Evolutionary conservation across 2,797 vertebrate genomes (phyloP).

Genomic region (Acrossocheilus fasciatus): DNA sequence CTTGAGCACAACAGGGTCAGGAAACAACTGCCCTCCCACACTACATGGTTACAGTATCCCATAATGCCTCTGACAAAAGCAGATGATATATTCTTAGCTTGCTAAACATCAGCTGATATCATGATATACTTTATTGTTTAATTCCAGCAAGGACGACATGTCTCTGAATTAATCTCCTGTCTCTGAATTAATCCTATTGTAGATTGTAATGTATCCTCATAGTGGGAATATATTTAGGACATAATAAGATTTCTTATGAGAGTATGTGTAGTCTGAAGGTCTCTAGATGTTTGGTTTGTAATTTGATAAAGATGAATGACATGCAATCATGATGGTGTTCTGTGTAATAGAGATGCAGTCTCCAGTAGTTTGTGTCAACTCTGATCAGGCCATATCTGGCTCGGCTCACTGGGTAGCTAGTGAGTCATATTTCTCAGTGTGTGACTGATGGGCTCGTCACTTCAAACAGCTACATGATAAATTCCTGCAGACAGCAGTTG

Average conservation of each 20-base stretch:
- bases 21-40: slow-evolving; percentile 41
- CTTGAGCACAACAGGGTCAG: background rate
- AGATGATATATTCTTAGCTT: slow-evolving; percentile 42
- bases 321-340: background rate
- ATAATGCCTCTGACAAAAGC: slow-evolving; percentile 50
- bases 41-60: slow-evolving; percentile 43
- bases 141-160: background rate
- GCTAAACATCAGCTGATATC: slow-evolving; percentile 17
- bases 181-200: background rate
- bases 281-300: slow-evolving; percentile 13
- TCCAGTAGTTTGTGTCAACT: background rate
- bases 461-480: slow-evolving; percentile 43
- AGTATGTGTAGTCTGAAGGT: background rate
- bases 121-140: background rate
- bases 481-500: slow-evolving; percentile 51
- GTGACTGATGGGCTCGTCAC: slow-evolving; percentile 36
- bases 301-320: background rate
- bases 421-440: slow-evolving; percentile 28
- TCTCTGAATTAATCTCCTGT: background rate
- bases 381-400: slow-evolving; percentile 18
- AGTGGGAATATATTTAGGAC: background rate
- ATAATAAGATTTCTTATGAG: background rate
- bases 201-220: background rate
- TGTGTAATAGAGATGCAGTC: background rate
- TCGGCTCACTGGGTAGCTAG: background rate